A percentile compares a stretch with the other conserved stretches of the same genome.
Conservation (phyloP, 2,888 invertebrate species). For the Ariolimax columbianus region DNA sequence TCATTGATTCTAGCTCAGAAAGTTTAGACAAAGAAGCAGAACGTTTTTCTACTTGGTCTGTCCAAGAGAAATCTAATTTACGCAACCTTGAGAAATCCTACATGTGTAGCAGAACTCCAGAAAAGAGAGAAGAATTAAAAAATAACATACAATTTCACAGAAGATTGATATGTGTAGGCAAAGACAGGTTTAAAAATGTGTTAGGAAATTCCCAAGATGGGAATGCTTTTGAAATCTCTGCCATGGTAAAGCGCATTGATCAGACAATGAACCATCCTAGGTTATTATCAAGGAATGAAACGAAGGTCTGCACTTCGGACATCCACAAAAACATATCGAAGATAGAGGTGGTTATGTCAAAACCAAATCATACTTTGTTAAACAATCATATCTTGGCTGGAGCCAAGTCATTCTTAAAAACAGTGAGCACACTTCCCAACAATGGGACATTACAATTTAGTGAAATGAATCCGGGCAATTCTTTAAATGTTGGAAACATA, state of each 20-base stretch:
- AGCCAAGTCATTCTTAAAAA: conserved; percentile 16
- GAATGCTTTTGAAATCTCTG: conserved; percentile 38
- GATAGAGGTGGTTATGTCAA: not conserved
- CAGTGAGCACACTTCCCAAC: not conserved
- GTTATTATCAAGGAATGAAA: not conserved
- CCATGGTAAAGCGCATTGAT: conserved; percentile 41
- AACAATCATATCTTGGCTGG: conserved; percentile 26
- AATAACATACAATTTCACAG: not conserved
- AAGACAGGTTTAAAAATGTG: conserved; percentile 55
- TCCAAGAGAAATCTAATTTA: conserved; percentile 62
- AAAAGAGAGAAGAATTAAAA: conserved; percentile 50
- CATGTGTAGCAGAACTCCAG: conserved; percentile 55
- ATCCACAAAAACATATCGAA: not conserved
- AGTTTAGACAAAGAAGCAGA: conserved; percentile 61
- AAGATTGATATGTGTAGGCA: conserved; percentile 59
- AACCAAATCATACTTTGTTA: not conserved
- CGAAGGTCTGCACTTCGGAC: not conserved
- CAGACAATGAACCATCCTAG: not conserved
- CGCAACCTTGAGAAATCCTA: conserved; percentile 66
- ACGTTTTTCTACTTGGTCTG: conserved; percentile 70
- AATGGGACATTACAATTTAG: not conserved
- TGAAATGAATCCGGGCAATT: not conserved
- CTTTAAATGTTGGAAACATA: not conserved
- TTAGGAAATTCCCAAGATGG: conserved; percentile 44
- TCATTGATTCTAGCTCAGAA: conserved; percentile 63